Conservation (phyloP, 2,888 invertebrate species). For the Tetranychus truncatus region DNA sequence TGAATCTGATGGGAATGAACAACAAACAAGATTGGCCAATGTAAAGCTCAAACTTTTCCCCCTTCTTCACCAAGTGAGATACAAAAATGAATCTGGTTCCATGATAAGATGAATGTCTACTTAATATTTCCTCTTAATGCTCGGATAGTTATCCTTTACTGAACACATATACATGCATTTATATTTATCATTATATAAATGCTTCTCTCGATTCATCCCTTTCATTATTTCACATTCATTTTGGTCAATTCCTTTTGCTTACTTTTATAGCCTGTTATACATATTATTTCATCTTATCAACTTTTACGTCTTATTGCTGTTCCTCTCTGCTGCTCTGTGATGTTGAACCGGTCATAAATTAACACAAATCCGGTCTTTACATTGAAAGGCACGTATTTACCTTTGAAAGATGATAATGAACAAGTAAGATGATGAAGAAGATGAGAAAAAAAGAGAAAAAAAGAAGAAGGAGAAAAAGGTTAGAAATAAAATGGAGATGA, state of each 20-base stretch:
- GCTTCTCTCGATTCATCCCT: neutral
- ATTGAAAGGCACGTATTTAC: neutral
- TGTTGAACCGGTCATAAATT: neutral
- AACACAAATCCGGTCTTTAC: neutral
- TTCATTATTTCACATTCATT: neutral
- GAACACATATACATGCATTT: neutral
- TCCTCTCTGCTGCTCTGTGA: neutral
- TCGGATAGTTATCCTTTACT: neutral
- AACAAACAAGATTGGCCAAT: neutral
- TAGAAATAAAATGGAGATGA: neutral
- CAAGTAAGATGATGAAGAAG: neutral
- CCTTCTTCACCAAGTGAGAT: neutral
- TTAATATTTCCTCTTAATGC: neutral
- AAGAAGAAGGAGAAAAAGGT: neutral
- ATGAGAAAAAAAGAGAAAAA: neutral
- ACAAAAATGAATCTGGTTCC: neutral
- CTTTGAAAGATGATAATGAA: neutral
- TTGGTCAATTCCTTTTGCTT: neutral
- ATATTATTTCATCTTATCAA: neutral
- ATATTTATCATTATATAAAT: neutral
- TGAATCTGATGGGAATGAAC: neutral
- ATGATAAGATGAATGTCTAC: constrained; percentile 1
- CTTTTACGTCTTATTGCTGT: neutral
- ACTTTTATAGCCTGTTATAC: neutral
- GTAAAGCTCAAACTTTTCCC: neutral